Conservation (phyloP, 2,797 vertebrate species). For the Tarsius wallacei region DNA sequence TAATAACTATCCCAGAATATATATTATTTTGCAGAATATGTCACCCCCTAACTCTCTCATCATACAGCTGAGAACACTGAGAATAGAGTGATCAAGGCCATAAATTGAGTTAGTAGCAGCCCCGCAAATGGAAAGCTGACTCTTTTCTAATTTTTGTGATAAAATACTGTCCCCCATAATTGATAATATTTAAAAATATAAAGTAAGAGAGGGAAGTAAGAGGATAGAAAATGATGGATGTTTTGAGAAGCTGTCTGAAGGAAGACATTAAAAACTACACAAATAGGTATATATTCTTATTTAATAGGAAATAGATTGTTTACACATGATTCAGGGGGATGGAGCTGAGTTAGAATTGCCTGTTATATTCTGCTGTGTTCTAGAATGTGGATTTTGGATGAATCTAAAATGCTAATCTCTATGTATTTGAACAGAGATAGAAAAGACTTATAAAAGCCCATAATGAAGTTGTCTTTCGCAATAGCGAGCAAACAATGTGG, state of each 20-base stretch:
- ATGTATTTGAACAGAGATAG: neutral
- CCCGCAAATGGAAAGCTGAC: neutral
- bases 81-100: too few species aligned
- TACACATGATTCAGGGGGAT: neutral
- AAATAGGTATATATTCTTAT: neutral
- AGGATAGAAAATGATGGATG: neutral
- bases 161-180: neutral
- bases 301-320: neutral
- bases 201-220: neutral
- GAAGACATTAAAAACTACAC: neutral
- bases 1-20: neutral
- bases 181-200: neutral
- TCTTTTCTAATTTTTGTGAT: neutral
- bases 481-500: neutral
- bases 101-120: neutral
- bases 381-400: neutral
- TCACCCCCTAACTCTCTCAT: neutral
- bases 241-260: neutral
- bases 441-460: neutral
- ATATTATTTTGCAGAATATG: neutral
- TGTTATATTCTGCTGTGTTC: neutral
- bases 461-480: neutral
- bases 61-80: neutral
- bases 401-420: neutral
- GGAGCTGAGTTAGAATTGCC: rapidly evolving